A percentile compares a stretch with the other conserved stretches of the same genome.
Evolutionary conservation across 92 coral and sea anemone genomes (phyloP).

Genomic region (Epizoanthus illoricatus): DNA sequence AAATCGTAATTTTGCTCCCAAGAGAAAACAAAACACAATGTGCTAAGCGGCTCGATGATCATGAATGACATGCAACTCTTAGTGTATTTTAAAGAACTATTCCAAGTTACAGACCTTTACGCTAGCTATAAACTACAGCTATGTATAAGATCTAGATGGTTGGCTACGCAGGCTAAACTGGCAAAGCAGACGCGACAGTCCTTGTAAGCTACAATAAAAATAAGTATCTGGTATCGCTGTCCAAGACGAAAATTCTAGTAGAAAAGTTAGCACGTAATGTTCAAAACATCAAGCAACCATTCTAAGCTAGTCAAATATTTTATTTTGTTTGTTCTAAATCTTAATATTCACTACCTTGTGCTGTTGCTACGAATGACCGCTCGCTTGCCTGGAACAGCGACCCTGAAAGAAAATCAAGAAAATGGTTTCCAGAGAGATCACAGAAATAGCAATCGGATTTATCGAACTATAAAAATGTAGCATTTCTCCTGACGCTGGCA

Average conservation of each 20-base stretch:
- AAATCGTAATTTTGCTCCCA: too few relatives aligned
- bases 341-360: constrained; percentile 12
- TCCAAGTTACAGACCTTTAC: neutral
- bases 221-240: too few relatives aligned
- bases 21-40: neutral
- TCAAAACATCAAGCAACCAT: neutral
- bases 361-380: neutral
- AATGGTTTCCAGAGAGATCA: neutral
- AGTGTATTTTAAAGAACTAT: neutral
- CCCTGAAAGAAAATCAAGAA: neutral
- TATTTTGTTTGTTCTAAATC: neutral
- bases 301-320: too few relatives aligned
- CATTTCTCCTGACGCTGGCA: neutral
- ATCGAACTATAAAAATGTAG: neutral
- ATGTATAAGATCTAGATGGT: neutral
- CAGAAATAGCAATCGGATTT: neutral
- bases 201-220: too few relatives aligned
- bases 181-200: too few relatives aligned
- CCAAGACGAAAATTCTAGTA: too few relatives aligned
- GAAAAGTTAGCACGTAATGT: neutral
- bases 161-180: too few relatives aligned
- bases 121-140: neutral
- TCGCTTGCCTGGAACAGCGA: neutral
- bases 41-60: neutral
- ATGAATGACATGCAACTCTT: neutral